Conservation (phyloP, 1,140 invertebrate genomes). For the Calephelis nemesis region DNA sequence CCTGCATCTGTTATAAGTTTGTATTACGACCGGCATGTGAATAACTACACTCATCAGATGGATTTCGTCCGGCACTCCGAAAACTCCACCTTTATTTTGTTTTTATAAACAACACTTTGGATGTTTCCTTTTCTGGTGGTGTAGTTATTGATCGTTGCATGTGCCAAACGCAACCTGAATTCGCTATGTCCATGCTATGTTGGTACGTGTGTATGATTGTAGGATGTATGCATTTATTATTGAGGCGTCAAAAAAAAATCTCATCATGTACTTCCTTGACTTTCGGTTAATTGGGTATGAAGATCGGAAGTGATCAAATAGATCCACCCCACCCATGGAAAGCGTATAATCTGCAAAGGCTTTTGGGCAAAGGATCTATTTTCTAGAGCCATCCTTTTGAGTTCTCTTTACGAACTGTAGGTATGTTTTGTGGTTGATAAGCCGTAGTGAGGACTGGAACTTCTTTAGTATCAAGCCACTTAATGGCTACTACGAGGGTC, state of each 20-base stretch:
- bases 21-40: no score
- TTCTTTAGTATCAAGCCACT: constrained; percentile 46
- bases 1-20: no score
- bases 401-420: constrained; percentile 38
- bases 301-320: constrained; percentile 25
- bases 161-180: no score
- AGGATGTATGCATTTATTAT: constrained; percentile 7
- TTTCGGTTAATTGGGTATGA: constrained; percentile 30
- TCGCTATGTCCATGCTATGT: neutral
- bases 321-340: constrained; percentile 45
- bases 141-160: no score
- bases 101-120: no score
- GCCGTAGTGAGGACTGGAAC: constrained; percentile 44
- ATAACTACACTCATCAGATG: no score
- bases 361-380: constrained; percentile 32
- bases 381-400: constrained; percentile 15
- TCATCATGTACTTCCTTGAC: constrained; percentile 29
- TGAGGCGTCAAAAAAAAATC: constrained; percentile 29
- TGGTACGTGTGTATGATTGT: neutral
- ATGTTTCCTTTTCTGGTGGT: no score
- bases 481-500: constrained; percentile 41
- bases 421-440: constrained; percentile 36
- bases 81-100: no score
- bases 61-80: no score
- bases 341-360: constrained; percentile 44